These are phyloP conservation scores for Oreochromis grahami DNA, from an alignment of 2,797 vertebrate genomes.

Conservation along the genomic window DNA sequence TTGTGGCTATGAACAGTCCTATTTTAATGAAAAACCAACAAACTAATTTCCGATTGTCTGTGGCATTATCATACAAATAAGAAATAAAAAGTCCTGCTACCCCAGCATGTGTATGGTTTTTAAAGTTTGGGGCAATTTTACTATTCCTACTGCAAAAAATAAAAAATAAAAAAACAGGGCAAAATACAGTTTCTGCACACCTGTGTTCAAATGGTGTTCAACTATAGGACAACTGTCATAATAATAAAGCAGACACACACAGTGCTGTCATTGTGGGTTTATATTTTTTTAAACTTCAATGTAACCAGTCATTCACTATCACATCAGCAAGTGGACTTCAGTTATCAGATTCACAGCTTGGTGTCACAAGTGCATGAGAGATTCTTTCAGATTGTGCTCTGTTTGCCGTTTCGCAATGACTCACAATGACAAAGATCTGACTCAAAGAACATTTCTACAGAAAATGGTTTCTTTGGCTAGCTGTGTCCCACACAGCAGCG, in stretches of 20 bases:
- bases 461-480: background rate
- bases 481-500: conserved; percentile 7
- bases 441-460: background rate
- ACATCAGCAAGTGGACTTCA: conserved; percentile 39
- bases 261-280: background rate
- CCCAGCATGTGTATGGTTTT: background rate
- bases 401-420: background rate
- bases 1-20: conserved; percentile 42
- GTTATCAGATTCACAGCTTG: conserved; percentile 58
- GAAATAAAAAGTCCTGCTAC: background rate
- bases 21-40: conserved; percentile 55
- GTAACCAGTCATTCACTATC: background rate
- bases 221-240: background rate
- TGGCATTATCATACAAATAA: background rate
- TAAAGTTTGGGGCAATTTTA: background rate
- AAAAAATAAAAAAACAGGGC: background rate
- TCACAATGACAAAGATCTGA: background rate
- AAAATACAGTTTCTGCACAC: background rate
- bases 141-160: background rate
- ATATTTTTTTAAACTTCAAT: conserved; percentile 23
- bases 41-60: background rate
- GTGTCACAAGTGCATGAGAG: background rate
- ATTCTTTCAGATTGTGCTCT: background rate
- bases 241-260: background rate
- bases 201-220: background rate